Evolutionary conservation across 2,888 invertebrate genomes (phyloP), one percentile per base, ranked within the genome.

Genomic region (Lumbricus terrestris): DNA sequence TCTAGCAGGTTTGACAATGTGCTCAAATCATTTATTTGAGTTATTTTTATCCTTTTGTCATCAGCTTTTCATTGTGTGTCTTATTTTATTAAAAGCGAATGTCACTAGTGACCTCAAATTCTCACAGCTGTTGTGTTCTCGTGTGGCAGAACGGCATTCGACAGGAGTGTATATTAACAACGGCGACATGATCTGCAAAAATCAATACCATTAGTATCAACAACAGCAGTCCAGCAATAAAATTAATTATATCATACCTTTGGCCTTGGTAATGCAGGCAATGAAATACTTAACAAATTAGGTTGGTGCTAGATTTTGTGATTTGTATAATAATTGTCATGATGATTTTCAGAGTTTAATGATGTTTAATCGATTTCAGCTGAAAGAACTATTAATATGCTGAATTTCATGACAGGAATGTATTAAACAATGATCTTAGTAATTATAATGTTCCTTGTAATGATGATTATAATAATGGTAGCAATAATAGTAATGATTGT

Each of bases 181-280:
- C 69, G 69, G 69, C 69, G 13, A 69, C 69, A 69, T n/a, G 69
- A 69, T 69, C 69, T 69, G 69, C 69, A 69, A 69, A 69, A 69
- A 69, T 69, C 69, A 69, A 69, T 69, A 69, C 69, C 69, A 69
- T 69, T 69, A 69, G 69, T 69, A 69, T 69, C 69, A 69, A 69
- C 69, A 69, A 69, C 69, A 69, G 69, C n/a, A 69, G 69, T n/a
- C n/a, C 69, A 69, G 29, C 69, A 69, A 29, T 69, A 69, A 69
- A 69, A n/a, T 8, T 69, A 69, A 69, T 69, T 69, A 69, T 69
- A n/a, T n/a, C 69, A 69, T 69, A 29, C 69, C n/a, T 29, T n/a
- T 69, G 29, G 2, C n/a, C 69, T 69, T n/a, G 69, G 54, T 23
- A 3, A 29, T 54, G 54, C 54, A 54, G 29, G 69, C n/a, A 11